Conservation (phyloP, 1,140 invertebrate species). For the Coptotermes formosanus region DNA sequence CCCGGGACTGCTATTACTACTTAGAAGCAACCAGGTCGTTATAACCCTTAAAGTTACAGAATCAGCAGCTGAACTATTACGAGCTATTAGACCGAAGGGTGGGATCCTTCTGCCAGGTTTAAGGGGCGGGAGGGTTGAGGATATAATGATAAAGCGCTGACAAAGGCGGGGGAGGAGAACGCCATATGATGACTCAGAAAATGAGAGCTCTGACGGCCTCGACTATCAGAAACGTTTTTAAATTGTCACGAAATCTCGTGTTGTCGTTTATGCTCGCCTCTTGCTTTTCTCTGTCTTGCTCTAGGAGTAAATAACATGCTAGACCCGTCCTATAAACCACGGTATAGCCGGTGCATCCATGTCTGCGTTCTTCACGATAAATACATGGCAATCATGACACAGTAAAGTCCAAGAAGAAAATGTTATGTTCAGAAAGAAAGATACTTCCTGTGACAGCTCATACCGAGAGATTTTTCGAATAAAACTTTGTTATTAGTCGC, state of each 20-base stretch:
- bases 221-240: slow-evolving; percentile 11
- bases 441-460: too few species aligned
- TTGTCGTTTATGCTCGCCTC: not conserved
- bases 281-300: not conserved
- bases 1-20: too few species aligned
- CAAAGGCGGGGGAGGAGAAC: not conserved
- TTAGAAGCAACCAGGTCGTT: too few species aligned
- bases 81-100: not conserved
- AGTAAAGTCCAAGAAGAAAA: too few species aligned
- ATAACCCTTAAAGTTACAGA: not conserved
- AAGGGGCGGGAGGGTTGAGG: not conserved
- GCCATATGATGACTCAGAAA: not conserved
- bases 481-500: too few species aligned
- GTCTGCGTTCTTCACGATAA: too few species aligned
- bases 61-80: not conserved
- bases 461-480: too few species aligned
- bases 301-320: not conserved
- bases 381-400: too few species aligned
- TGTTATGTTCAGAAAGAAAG: too few species aligned
- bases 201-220: not conserved
- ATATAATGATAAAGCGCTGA: not conserved
- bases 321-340: too few species aligned
- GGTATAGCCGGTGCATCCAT: too few species aligned
- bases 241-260: slow-evolving; percentile 6
- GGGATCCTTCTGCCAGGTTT: not conserved